Evolutionary conservation across 2,113 vertebrate species (phyloP), one percentile per base, ranked within the genome.

Genomic region (Dasyornis broadbenti): DNA sequence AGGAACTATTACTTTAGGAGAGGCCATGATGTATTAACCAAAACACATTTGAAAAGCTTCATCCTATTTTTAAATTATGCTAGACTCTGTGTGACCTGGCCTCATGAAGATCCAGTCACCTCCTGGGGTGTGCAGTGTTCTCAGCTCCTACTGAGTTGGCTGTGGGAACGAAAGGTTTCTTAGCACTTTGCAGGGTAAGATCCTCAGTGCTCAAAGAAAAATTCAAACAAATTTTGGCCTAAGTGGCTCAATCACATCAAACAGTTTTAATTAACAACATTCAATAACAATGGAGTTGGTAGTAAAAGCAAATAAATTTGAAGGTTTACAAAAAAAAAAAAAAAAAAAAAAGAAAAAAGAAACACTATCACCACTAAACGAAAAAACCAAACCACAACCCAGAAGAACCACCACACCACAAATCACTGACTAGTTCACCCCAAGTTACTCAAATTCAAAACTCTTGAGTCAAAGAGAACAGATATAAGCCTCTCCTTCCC

Each of bases 31-130:
- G 1, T 71, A 82, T 60, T 88, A 76, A 75, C 52, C 42, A 71
- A 95, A 94, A 50, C 19, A 78, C 20, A 56, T 85, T 45, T 85
- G 42, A 82, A 88, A 92, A 84, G 39, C 30, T 52, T 79, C 27
- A 75, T 16, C 2, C 1, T 77, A 64, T 64, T 90, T 92, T 92
- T 54, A 89, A 78, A 69, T 65, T 89, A 68, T 6, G 5, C 22
- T 65, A 59, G 47, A 65, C 49, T 37, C 6, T 26, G 12, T 35
- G 37, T 7, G 44, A 76, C 63, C 39, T 26, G 47, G 50, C 40
- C 44, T 93, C 10, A 2, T 0, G 4, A 70, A 45, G 44, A 63
- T 30, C 13, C 40, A 19, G 69, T 13, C 65, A 77, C 33, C 20
- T 85, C 53, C 66, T 0, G 1, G 19, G 26, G 44, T 0, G 0